Base-by-base conservation (phyloP, 1,140 invertebrate genomes). In the Harlomillsia oculata region DNA sequence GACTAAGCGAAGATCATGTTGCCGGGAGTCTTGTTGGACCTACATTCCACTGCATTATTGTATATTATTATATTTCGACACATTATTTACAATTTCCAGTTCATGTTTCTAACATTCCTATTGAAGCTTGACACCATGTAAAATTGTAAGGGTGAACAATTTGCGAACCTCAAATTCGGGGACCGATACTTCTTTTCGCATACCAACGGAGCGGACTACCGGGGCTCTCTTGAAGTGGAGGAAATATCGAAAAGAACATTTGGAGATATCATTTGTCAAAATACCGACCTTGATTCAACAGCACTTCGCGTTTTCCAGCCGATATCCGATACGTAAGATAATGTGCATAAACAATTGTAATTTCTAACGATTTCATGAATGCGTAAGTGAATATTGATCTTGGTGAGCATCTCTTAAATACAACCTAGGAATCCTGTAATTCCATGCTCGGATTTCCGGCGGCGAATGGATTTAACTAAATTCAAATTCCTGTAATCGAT, bases 1-100 rank as follows among this genome's bases (percentile, higher is more conserved):
- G 83, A 0, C 68, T 93, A 8, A 84, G 87, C 6, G 90, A 94
- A 69, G 70, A 75, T 6, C 82, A 84, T 0, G 65, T 79, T 13
- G 67, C 75, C 20, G 81, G 78, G 9, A 78, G 82, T 1, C 75
- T 89, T 9, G 74, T 91, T 32, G 91, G 90, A 0, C 84, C 89
- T 2, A 89, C 89, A 0, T 78, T 91, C n/a, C 82, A 80, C 4
- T 95, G 90, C 69, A 74, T 96, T 30, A 75, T 96, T 16, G 77
- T 56, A 53, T 20, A 16, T 18, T 11, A 20, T 13, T 6, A 14
- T 45, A 43, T 43, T 20, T 1, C 5, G 2, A 21, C 18, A 20
- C 13, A 36, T 5, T 32, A 1, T 21, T 5, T 50, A 9, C 14
- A 16, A 14, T 30, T 30, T 9, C n/a, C 8, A 53, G 4, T 37